Base-by-base conservation (phyloP, 2,113 vertebrate genomes). In the Reinhardtius hippoglossoides region DNA sequence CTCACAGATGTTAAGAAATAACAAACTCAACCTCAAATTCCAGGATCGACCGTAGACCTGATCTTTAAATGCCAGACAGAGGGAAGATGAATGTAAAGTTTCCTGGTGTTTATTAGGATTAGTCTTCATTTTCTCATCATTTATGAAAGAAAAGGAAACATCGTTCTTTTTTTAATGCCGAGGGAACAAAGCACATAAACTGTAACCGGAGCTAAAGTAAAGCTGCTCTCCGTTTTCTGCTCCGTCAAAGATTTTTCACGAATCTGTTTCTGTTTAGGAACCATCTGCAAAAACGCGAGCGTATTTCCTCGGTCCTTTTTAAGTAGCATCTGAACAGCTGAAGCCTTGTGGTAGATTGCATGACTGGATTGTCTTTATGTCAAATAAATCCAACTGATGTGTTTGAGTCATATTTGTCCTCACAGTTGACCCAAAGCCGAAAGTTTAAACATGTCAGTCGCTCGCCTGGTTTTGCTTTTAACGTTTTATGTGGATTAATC, bases 261-360 rank as follows among this genome's bases (percentile, higher is more conserved):
- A 82, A 78, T 73, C 73, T 88, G 81, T 78, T 86, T 84, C 63
- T 75, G 24, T 72, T 80, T 50, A 70, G 46, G 31, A 65, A 69
- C 16, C 54, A 23, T 42, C 21, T 57, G 61, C 60, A 67, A 57
- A 50, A 57, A 44, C 9, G 14, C 20, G 14, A 2, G 65, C 18
- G 20, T 65, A 69, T 83, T 81, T 74, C 52, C 74, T 81, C 31
- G 48, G 57, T 21, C 21, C 52, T 65, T 73, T 14, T 57, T 27
- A 37, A 18, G 50, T 23, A 31, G 24, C 18, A 7, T 60, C 52
- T 63, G 23, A 50, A 26, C 20, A 60, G 5, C 69, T 40, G 67
- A 50, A 56, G 62, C 31, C 26, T 2, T 42, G 65, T 31, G 55
- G 9, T 27, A 21, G 66, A 54, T 21, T 50, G 14, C 15, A 63